Percentiles rank a stretch among this genome's conserved stretches.
phyloP scores from a whole-genome alignment of 2,797 vertebrate genomes.

The Sphaeramia orbicularis region DNA sequence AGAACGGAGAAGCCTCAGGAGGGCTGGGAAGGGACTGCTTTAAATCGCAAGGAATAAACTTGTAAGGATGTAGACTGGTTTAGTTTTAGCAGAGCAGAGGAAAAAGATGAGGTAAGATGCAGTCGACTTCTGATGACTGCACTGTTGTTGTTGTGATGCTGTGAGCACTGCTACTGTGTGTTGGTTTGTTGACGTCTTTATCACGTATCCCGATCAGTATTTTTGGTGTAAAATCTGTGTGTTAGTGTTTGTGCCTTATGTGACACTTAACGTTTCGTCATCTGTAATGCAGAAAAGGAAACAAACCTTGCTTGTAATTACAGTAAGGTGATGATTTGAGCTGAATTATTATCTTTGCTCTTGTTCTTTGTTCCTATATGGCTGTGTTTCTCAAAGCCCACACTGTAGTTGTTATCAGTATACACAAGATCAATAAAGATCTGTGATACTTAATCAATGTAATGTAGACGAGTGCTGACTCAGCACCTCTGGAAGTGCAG shows the following conservation, averaged over 20 bases:
- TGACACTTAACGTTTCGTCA: too few relatives aligned
- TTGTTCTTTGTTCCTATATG: slow-evolving; percentile 14
- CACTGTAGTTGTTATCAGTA: slow-evolving; percentile 32
- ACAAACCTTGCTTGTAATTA: too few relatives aligned
- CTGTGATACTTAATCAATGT: slow-evolving; percentile 73
- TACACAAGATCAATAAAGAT: slow-evolving; percentile 62
- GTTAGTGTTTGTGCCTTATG: too few relatives aligned
- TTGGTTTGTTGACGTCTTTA: too few relatives aligned
- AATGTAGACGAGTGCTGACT: slow-evolving; percentile 57
- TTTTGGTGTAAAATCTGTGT: too few relatives aligned
- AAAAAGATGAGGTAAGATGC: slow-evolving; percentile 63
- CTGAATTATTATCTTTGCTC: neutral
- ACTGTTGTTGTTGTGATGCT: slow-evolving; percentile 5
- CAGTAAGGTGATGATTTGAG: too few relatives aligned
- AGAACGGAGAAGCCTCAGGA: slow-evolving; percentile 23
- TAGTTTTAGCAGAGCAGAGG: slow-evolving; percentile 30
- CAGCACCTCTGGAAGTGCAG: slow-evolving; percentile 41
- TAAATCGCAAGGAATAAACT: slow-evolving; percentile 33
- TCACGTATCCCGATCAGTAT: too few relatives aligned
- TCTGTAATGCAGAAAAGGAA: too few relatives aligned
- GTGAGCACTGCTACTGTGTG: neutral
- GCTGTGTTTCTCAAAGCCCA: slow-evolving; percentile 23
- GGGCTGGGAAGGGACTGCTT: slow-evolving; percentile 30
- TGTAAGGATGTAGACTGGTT: slow-evolving; percentile 34
- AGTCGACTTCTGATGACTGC: neutral